Evolutionary conservation across 1,140 invertebrate species (phyloP), one percentile per base, ranked within the genome.

Genomic region (Drosophila miranda): DNA sequence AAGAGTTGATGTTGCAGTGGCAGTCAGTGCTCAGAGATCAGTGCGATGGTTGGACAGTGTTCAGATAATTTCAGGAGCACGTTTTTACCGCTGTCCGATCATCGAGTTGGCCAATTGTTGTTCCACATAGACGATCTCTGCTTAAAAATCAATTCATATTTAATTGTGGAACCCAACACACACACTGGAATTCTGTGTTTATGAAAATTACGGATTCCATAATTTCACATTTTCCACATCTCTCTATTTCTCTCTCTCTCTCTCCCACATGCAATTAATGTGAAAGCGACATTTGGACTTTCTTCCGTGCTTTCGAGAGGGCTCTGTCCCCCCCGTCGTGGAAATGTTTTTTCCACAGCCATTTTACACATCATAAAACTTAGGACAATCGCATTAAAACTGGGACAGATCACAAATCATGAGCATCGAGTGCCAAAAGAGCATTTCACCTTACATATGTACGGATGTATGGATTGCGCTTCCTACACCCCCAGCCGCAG

Each of bases 381-480:
- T 88, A 81, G 86, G 71, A 70, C 83, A 82, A 87, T 88, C 83
- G 63, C 83, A 87, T 88, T 83, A 78, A 82, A 78, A 88, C 78
- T 87, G 83, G 88, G 83, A 87, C 83, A 87, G 75, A 87, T 87
- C 83, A 87, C 83, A 87, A 71, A 87, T 87, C 83, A 80, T 80
- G 71, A 81, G 71, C 82, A 87, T 88, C 78, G 77, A 87, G 82
- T 87, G 78, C 59, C 77, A 62, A 56, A 50, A 51, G 56, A 73
- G 76, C 80, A 84, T 84, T 84, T 83, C 80, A 84, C 79, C 80
- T 48, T 49, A 48, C 28, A 59, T 68, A 70, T 69, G 41, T 26
- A 26, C 23, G 23, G 16, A 16, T 0, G 23, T 68, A 70, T 69
- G 41, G 67, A 69, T 69, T 70, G 67, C 66, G 70, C 54, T 69